A percentile compares a stretch with the other conserved stretches of the same genome.
Conservation (phyloP, 2,888 invertebrate genomes). For the Lamproptera curius region DNA sequence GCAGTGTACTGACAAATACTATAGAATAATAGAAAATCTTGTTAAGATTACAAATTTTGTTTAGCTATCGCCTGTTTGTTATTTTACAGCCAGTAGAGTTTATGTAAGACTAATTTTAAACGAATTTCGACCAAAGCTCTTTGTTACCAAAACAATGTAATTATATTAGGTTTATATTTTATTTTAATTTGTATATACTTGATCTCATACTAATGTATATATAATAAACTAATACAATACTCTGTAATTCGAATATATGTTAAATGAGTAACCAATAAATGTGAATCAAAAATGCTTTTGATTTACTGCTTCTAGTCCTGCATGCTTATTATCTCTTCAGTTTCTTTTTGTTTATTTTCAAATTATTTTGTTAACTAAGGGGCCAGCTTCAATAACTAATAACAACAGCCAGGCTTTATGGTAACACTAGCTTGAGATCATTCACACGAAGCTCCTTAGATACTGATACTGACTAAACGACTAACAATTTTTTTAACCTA, state of each 20-base stretch:
- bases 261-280: constrained; percentile 69
- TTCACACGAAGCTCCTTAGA: neutral
- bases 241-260: constrained; percentile 59
- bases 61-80: neutral
- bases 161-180: neutral
- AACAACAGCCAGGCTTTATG: constrained; percentile 11
- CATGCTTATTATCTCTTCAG: constrained; percentile 56
- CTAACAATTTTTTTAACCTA: neutral
- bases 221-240: constrained; percentile 43
- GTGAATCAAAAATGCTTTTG: constrained; percentile 70
- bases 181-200: constrained; percentile 18
- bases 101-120: constrained; percentile 3
- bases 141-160: constrained; percentile 26
- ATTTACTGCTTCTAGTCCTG: constrained; percentile 73
- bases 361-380: constrained; percentile 40
- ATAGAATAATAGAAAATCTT: neutral
- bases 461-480: neutral
- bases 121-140: constrained; percentile 25
- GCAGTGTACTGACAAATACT: no score
- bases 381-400: constrained; percentile 51
- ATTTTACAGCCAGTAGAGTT: neutral
- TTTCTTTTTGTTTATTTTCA: constrained; percentile 39
- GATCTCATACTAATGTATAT: constrained; percentile 29
- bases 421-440: neutral
- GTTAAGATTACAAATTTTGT: neutral